Conservation (phyloP, 2,797 vertebrate species). For the Oophaga sylvatica region DNA sequence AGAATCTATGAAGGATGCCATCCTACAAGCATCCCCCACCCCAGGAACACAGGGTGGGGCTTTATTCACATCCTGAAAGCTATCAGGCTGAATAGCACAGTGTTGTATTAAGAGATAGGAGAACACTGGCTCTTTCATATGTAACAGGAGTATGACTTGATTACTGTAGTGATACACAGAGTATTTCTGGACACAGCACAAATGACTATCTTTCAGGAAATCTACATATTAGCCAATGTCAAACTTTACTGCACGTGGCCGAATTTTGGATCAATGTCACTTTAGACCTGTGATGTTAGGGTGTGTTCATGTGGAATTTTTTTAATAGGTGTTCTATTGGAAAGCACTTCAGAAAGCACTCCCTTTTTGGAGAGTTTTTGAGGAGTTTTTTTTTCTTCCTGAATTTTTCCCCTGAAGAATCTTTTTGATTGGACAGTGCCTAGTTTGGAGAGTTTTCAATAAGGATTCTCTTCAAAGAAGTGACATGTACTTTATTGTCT, state of each 20-base stretch:
- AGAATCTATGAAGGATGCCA: not conserved
- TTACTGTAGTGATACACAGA: not conserved
- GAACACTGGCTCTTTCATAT: slow-evolving; percentile 44
- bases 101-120: slow-evolving; percentile 22
- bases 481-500: too few species aligned
- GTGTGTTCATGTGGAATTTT: not conserved
- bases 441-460: too few species aligned
- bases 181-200: not conserved
- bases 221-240: not conserved
- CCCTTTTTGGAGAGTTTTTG: too few species aligned
- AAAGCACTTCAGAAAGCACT: too few species aligned
- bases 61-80: slow-evolving; percentile 18
- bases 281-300: not conserved
- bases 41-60: slow-evolving; percentile 8
- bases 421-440: too few species aligned
- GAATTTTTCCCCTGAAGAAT: too few species aligned
- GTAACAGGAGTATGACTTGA: slow-evolving; percentile 8
- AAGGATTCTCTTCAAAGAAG: too few species aligned
- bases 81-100: slow-evolving; percentile 25
- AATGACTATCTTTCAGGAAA: not conserved
- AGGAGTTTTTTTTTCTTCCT: too few species aligned
- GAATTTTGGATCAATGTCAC: not conserved
- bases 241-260: not conserved
- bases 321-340: too few species aligned
- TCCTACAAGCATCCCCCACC: not conserved